phyloP scores from a whole-genome alignment of 2,797 vertebrate species.

The Bryconaethiops microstoma region DNA sequence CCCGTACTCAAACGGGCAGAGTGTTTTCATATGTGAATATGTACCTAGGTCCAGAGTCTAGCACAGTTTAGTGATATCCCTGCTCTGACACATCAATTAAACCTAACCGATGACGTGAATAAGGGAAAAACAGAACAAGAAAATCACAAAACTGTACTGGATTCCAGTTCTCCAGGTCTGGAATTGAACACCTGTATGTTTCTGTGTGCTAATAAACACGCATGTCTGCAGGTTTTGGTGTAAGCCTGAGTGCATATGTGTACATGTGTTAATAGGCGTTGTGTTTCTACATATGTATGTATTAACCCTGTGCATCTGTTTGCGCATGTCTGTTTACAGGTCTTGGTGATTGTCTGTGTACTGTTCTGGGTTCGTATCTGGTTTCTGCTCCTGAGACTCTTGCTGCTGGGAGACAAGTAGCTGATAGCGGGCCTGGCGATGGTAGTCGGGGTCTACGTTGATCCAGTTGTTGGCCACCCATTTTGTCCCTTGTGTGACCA shows the following conservation, averaged over 20 bases:
- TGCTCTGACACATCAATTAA: not conserved
- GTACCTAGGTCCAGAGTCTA: not conserved
- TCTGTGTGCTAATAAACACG: not conserved
- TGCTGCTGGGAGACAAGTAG: conserved; percentile 78
- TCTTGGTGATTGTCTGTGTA: conserved; percentile 75
- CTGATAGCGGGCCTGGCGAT: conserved; percentile 91
- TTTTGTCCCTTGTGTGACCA: conserved; percentile 93
- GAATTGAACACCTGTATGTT: not conserved
- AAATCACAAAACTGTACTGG: not conserved
- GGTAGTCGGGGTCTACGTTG: conserved; percentile 93
- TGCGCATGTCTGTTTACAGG: conserved; percentile 65
- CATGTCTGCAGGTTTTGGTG: not conserved
- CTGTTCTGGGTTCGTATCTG: conserved; percentile 56
- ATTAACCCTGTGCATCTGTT: not conserved
- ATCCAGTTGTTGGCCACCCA: conserved; percentile 99
- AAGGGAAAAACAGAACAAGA: not conserved
- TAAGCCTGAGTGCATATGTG: not conserved
- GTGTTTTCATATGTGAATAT: not conserved
- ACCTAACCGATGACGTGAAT: not conserved
- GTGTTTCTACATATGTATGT: conserved; percentile 18
- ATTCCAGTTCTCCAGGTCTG: not conserved
- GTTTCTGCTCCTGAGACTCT: conserved; percentile 63
- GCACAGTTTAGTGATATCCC: not conserved
- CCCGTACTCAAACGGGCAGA: not conserved
- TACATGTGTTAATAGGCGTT: no score